Evolutionary conservation across 2,888 invertebrate genomes (phyloP).

Genomic region (Megalurothrips usitatus): DNA sequence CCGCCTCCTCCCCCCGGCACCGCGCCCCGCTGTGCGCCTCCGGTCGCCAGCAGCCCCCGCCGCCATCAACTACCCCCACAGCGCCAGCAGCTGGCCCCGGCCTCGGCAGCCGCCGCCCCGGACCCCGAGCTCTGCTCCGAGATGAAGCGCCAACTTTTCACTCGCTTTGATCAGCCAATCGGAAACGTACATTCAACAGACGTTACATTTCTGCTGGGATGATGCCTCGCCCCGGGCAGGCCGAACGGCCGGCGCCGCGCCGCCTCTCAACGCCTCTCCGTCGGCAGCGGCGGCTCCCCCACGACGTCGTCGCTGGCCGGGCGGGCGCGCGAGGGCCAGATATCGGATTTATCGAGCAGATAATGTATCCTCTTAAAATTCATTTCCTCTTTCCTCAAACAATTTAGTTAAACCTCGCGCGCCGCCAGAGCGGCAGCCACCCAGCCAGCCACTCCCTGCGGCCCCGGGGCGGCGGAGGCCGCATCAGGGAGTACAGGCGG

Average conservation of each 20-base stretch:
- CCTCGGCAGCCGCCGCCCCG: too few species aligned
- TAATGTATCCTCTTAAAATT: conserved; percentile 25
- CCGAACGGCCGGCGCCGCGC: background rate
- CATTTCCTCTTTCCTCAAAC: conserved; percentile 15
- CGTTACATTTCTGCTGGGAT: background rate
- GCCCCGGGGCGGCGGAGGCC: background rate
- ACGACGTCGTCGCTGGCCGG: background rate
- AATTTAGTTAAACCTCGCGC: conserved; percentile 13
- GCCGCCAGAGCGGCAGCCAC: too few species aligned
- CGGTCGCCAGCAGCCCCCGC: too few species aligned
- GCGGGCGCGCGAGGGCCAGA: background rate
- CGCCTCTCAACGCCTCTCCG: too few species aligned
- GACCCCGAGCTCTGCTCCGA: background rate
- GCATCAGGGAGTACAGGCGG: background rate
- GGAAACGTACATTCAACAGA: conserved; percentile 12
- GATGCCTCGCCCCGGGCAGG: background rate
- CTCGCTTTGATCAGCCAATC: conserved; percentile 11
- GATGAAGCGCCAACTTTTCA: background rate
- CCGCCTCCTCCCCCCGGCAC: too few species aligned
- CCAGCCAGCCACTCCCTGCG: background rate
- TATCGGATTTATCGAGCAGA: conserved; percentile 22
- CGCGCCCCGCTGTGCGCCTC: too few species aligned
- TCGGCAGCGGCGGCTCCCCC: too few species aligned
- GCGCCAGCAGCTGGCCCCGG: too few species aligned
- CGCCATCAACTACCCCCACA: too few species aligned